Percentiles rank a stretch among this genome's conserved stretches.
Conservation (phyloP, 1,140 invertebrate species). For the Penaeus chinensis region DNA sequence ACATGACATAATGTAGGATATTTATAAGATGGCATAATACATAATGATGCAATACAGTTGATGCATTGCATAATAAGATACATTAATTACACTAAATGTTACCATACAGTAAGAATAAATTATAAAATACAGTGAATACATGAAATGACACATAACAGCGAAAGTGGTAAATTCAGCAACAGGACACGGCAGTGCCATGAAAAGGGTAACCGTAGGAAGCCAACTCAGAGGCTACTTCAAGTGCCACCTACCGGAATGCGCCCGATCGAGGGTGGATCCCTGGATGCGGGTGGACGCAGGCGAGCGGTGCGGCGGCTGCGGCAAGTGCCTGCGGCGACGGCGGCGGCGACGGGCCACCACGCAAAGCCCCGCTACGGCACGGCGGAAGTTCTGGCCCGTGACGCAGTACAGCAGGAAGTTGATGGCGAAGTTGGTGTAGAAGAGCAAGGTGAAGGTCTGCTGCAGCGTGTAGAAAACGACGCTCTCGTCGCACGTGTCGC, state of each 20-base stretch:
- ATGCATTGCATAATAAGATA: too few relatives aligned
- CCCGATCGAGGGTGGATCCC: not conserved
- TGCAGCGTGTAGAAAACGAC: constrained; percentile 71
- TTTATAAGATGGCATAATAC: too few relatives aligned
- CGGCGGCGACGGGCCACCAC: constrained; percentile 65
- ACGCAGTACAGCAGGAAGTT: constrained; percentile 89
- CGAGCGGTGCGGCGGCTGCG: not conserved
- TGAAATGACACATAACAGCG: too few relatives aligned
- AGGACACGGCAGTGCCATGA: too few relatives aligned
- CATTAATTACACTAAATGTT: too few relatives aligned
- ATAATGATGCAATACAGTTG: too few relatives aligned
- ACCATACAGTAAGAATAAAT: too few relatives aligned
- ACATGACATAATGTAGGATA: too few relatives aligned
- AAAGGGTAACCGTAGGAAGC: too few relatives aligned
- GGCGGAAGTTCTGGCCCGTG: constrained; percentile 83
- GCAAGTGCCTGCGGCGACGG: constrained; percentile 60
- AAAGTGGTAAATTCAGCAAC: too few relatives aligned
- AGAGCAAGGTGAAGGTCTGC: constrained; percentile 73
- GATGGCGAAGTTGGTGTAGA: constrained; percentile 85
- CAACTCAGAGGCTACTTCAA: not conserved
- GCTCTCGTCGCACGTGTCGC: constrained; percentile 29
- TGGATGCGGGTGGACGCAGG: not conserved
- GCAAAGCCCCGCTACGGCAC: constrained; percentile 70
- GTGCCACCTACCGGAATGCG: not conserved
- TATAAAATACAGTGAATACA: too few relatives aligned